Conservation (phyloP, 2,113 vertebrate genomes). For the Urocitellus parryii region DNA sequence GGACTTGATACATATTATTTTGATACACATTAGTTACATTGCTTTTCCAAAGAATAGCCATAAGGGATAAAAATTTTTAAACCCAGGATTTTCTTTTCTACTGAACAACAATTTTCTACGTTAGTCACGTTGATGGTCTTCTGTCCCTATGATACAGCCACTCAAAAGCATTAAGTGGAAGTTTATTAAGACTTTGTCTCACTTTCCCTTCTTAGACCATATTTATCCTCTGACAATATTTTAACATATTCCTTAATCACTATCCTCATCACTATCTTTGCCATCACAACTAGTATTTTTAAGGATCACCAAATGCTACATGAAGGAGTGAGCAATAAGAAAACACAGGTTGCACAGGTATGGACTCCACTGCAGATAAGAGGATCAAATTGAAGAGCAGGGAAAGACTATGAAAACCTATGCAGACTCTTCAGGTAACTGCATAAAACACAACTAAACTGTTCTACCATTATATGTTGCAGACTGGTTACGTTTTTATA, state of each 20-base stretch:
- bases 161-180: neutral
- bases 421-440: neutral
- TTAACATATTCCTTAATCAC: neutral
- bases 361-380: neutral
- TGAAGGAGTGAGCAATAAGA: neutral
- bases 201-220: neutral
- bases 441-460: neutral
- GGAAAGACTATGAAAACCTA: neutral
- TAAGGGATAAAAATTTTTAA: neutral
- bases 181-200: neutral
- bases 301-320: neutral
- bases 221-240: neutral
- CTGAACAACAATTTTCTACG: neutral
- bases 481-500: neutral
- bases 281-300: neutral
- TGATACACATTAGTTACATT: neutral
- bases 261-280: neutral
- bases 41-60: neutral
- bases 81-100: neutral
- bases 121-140: neutral
- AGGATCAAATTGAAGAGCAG: neutral
- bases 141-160: neutral
- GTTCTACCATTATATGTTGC: neutral
- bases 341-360: neutral
- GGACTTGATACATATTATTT: neutral